These are phyloP conservation scores for Eptatretus burgeri DNA, from an alignment of 2,113 vertebrate genomes.

Conservation along the genomic window DNA sequence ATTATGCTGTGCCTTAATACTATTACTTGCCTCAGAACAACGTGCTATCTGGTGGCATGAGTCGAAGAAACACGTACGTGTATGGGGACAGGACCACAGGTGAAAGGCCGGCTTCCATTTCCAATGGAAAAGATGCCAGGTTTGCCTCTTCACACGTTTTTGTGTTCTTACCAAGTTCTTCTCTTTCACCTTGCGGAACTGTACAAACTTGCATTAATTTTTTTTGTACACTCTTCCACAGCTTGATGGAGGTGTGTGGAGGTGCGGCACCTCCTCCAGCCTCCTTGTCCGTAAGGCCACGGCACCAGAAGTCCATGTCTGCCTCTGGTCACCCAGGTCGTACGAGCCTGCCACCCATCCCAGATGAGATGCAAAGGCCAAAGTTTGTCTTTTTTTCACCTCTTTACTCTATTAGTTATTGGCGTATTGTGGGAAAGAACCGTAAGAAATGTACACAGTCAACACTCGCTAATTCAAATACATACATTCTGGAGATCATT, in stretches of 20 bases:
- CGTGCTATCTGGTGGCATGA: conserved; percentile 1
- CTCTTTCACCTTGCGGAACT: neutral
- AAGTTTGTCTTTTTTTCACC: too few relatives aligned
- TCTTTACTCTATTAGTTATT: too few relatives aligned
- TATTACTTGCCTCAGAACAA: neutral
- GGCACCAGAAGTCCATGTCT: conserved; percentile 92
- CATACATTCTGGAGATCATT: too few relatives aligned
- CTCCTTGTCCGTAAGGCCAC: conserved; percentile 33
- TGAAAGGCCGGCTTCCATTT: neutral
- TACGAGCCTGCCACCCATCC: conserved; percentile 51
- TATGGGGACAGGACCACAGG: neutral
- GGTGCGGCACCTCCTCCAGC: conserved; percentile 19
- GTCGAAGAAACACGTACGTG: conserved; percentile 3
- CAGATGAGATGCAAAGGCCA: conserved; percentile 19
- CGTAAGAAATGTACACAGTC: too few relatives aligned
- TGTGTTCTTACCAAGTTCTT: conserved; percentile 3
- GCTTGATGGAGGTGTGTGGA: conserved; percentile 61
- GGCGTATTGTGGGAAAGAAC: too few relatives aligned
- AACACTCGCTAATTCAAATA: too few relatives aligned
- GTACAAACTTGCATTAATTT: conserved; percentile 3
- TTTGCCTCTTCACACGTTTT: neutral
- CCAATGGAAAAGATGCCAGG: conserved; percentile 2
- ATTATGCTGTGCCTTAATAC: neutral
- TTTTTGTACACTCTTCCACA: conserved; percentile 12
- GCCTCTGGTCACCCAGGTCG: conserved; percentile 81